phyloP scores from a whole-genome alignment of 2,888 invertebrate genomes.

The Papilio protenor region DNA sequence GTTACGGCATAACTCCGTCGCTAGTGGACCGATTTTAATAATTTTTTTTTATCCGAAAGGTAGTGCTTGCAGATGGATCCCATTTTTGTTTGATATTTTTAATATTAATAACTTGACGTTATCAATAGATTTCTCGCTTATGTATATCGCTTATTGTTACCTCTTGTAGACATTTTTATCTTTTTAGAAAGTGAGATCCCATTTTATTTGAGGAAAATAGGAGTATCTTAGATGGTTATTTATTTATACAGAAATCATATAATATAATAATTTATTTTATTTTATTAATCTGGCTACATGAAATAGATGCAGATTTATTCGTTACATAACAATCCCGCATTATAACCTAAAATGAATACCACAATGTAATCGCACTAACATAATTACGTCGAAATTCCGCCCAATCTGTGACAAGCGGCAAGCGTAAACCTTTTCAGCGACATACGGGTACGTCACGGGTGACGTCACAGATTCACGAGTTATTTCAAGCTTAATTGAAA shows the following conservation, averaged over 20 bases:
- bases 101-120: not conserved
- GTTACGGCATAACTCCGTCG: no score
- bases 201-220: no score
- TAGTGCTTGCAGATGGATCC: no score
- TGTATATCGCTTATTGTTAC: not conserved
- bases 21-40: no score
- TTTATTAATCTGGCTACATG: not conserved
- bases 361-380: constrained; percentile 20
- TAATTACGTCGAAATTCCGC: constrained; percentile 26
- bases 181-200: no score
- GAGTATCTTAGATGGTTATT: no score
- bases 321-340: not conserved
- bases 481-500: constrained; percentile 46
- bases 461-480: constrained; percentile 33
- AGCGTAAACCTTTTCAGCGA: constrained; percentile 28
- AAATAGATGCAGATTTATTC: not conserved
- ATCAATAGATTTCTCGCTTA: not conserved
- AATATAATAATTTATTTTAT: not conserved
- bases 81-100: no score
- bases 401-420: not conserved
- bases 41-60: no score
- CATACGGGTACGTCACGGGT: constrained; percentile 16
- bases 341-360: constrained; percentile 25
- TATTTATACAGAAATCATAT: not conserved
- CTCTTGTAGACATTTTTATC: not conserved